Percentiles rank a stretch among this genome's conserved stretches.
These are phyloP conservation scores for Oreocharis arfaki DNA, from an alignment of 2,113 vertebrate species.

Conservation along the genomic window DNA sequence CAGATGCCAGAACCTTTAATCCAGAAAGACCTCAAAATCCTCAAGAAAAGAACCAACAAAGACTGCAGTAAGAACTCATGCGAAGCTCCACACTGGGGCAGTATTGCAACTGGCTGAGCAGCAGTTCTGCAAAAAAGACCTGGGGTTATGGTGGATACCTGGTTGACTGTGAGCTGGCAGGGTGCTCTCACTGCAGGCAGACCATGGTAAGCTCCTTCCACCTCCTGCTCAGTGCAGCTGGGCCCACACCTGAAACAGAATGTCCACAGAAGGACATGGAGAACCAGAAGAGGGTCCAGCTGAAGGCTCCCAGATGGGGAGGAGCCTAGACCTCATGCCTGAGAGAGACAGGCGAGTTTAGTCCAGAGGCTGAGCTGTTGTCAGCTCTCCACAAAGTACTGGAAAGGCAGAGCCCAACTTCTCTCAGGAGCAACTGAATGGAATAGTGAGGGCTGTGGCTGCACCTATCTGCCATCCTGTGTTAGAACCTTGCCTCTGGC, in stretches of 20 bases:
- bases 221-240: neutral
- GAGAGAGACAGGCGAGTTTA: neutral
- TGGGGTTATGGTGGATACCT: neutral
- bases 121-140: neutral
- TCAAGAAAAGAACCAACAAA: neutral
- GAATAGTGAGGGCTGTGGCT: neutral
- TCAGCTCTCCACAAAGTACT: neutral
- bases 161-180: neutral
- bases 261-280: neutral
- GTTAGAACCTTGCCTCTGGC: neutral
- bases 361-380: neutral
- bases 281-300: neutral
- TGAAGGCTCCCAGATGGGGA: neutral
- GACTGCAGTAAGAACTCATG: neutral
- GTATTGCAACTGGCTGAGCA: neutral
- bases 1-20: neutral
- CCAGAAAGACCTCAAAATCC: neutral
- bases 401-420: neutral
- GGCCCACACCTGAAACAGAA: neutral
- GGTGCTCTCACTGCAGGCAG: neutral
- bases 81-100: neutral
- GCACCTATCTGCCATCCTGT: neutral
- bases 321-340: neutral
- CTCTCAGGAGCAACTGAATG: neutral
- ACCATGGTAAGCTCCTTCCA: neutral